phyloP scores from a whole-genome alignment of 1,140 invertebrate genomes.

The Zaprionus capensis region DNA sequence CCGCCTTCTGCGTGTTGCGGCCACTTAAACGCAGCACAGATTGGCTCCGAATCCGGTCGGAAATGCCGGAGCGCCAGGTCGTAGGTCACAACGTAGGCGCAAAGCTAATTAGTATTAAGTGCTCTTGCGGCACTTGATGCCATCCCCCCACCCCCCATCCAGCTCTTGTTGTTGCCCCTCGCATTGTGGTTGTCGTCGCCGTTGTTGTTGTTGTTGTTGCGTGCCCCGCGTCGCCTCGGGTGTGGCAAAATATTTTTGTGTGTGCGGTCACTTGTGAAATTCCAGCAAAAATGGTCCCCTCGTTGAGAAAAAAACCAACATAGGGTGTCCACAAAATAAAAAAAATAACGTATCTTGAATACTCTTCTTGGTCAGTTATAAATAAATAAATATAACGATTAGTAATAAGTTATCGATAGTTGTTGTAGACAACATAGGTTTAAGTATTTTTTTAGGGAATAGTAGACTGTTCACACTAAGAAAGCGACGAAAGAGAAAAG shows the following conservation, averaged over 20 bases:
- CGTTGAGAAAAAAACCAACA: conserved; percentile 17
- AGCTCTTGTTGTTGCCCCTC: conserved; percentile 26
- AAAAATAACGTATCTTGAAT: conserved; percentile 17
- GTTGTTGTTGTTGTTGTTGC: conserved; percentile 35
- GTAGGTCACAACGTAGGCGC: conserved; percentile 78
- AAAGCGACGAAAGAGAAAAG: too few species aligned
- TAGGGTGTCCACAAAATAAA: background rate
- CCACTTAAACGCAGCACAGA: conserved; percentile 79
- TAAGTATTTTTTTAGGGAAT: too few species aligned
- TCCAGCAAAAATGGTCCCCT: conserved; percentile 60
- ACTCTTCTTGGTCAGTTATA: background rate
- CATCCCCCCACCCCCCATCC: conserved; percentile 18
- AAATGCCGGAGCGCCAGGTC: conserved; percentile 64
- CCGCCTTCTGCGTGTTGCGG: conserved; percentile 62
- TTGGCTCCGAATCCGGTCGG: conserved; percentile 73
- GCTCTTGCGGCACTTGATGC: conserved; percentile 76
- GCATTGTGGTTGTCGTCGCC: conserved; percentile 28
- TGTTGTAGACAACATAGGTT: too few species aligned
- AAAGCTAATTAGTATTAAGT: conserved; percentile 83
- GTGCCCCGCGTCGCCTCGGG: conserved; percentile 62
- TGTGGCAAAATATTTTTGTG: conserved; percentile 79
- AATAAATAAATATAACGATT: too few species aligned
- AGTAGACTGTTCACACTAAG: too few species aligned
- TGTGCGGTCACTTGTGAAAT: conserved; percentile 81
- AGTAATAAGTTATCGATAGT: too few species aligned